Evolutionary conservation across 2,888 invertebrate species (phyloP).

Genomic region (Euzetes globulus): DNA sequence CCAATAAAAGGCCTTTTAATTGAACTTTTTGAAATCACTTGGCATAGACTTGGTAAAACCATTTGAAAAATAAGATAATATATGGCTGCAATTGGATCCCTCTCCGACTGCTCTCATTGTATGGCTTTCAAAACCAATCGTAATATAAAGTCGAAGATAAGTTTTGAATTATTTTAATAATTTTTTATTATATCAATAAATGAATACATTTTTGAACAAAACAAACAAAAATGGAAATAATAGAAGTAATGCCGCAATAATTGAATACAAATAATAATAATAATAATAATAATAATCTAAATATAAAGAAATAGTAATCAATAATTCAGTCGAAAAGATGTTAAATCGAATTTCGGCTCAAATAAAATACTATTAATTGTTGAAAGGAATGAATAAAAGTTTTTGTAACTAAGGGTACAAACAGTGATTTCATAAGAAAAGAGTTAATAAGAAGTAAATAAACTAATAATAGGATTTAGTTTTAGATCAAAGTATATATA

Average conservation of each 20-base stretch:
- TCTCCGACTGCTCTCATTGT: too few relatives aligned
- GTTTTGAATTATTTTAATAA: too few relatives aligned
- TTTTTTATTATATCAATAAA: too few relatives aligned
- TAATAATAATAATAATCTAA: background rate
- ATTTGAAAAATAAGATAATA: too few relatives aligned
- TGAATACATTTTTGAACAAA: background rate
- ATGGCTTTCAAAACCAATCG: too few relatives aligned
- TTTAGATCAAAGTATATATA: background rate
- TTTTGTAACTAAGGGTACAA: conserved; percentile 12
- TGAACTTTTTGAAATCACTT: too few relatives aligned
- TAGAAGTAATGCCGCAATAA: background rate
- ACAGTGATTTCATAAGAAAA: background rate
- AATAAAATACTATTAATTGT: background rate
- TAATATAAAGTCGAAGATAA: too few relatives aligned
- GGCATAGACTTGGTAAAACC: too few relatives aligned
- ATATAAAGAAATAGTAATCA: background rate
- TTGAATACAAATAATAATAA: background rate
- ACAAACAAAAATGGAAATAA: background rate
- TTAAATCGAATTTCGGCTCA: background rate
- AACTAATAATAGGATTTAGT: background rate
- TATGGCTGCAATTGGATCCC: too few relatives aligned
- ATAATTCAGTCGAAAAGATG: background rate
- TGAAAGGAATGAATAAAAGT: background rate
- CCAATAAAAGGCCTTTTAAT: too few relatives aligned
- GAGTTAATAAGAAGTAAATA: background rate